phyloP scores from a whole-genome alignment of 2,113 vertebrate species.

The Vulpes lagopus region DNA sequence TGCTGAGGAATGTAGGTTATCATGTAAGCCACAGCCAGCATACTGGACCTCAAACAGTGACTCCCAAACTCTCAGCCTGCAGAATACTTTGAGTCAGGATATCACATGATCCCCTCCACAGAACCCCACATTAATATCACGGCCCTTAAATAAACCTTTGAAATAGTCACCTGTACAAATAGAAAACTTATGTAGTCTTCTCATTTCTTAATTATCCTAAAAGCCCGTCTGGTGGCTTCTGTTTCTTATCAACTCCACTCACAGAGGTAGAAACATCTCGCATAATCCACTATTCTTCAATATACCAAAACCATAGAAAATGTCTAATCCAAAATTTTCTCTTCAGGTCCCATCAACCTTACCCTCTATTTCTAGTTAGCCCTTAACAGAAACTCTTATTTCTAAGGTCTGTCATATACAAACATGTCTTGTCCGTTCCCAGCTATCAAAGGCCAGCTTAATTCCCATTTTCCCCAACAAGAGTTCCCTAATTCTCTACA shows the following conservation, averaged over 20 bases:
- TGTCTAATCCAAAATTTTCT: background rate
- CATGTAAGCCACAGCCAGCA: background rate
- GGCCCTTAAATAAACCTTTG: constrained; percentile 33
- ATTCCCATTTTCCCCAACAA: background rate
- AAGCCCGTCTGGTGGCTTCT: background rate
- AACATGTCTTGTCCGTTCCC: background rate
- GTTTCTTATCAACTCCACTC: background rate
- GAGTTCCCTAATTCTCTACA: background rate
- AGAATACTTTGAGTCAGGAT: background rate
- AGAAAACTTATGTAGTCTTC: background rate
- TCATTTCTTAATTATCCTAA: background rate
- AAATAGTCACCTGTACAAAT: background rate
- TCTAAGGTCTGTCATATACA: background rate
- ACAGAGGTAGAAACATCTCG: constrained; percentile 1
- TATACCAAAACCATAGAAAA: background rate
- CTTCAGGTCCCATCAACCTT: background rate
- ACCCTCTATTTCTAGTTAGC: background rate
- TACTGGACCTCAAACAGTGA: background rate
- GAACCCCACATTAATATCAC: background rate
- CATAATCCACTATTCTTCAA: background rate
- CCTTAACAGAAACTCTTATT: background rate
- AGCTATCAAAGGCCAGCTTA: background rate
- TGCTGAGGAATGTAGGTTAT: background rate
- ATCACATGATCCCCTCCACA: background rate
- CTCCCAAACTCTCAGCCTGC: background rate